Evolutionary conservation across 2,888 invertebrate species (phyloP), one percentile per base, ranked within the genome.

Genomic region (Limnephilus auricula): DNA sequence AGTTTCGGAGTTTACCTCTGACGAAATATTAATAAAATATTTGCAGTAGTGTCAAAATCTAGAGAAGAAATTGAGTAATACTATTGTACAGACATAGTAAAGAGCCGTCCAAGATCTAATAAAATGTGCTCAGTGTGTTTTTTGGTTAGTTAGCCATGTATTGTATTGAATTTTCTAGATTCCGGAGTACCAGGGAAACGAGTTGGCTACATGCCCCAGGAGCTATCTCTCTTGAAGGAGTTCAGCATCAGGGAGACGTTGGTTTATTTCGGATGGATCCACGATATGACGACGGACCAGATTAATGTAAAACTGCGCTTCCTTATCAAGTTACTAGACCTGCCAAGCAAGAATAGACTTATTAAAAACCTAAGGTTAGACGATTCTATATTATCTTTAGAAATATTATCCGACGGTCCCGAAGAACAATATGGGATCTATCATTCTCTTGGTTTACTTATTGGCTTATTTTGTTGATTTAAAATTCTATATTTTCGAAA

Each of bases 171-270:
- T 80, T 89, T 82, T 37, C 2, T 94, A 96, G 96, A 98, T 1
- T 98, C 98, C 93, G 98, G 98, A 3, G 98, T 99, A 0, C 99
- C 99, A 0, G 99, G 99, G 3, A 98, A 98, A n/a, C 96, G 98
- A 94, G 97, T 99, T 91, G 99, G 99, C 79, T 98, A 98, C 94
- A 98, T 98, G 98, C 98, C 98, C 90, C 98, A 97, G 97, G 97
- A 97, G 95, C 95, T 97, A 78, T 97, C 97, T 0, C 94, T 97
- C 18, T 97, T 97, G 94, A 97, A 97, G 1, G 97, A 97, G 95
- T 98, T 98, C 94, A 97, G 97, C 0, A 98, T 97, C 93, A 95
- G 97, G 80, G 98, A 98, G 95, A 98, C 98, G 0, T 96, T 98
- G 94, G 96, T 97, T 90, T 98, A 98, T 95, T 98, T 98, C 94